Conservation (phyloP, 37 sponge, comb jelly and placozoan genomes). For the Spongia lamella region DNA sequence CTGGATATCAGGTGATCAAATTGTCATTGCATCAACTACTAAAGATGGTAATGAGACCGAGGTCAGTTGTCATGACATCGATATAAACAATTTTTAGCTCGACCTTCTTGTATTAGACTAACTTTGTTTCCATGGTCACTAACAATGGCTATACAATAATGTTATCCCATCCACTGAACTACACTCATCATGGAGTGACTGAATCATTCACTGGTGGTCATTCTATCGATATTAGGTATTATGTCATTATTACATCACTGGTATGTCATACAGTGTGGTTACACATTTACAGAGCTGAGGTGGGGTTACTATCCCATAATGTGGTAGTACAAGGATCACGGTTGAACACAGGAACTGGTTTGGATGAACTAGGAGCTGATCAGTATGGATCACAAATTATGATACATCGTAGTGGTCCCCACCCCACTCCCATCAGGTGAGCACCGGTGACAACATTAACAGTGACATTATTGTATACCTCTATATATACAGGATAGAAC, state of each 20-base stretch:
- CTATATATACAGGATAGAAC: conserved; percentile 61
- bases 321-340: conserved; percentile 70
- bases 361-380: conserved; percentile 55
- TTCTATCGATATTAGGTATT: conserved; percentile 84
- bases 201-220: conserved; percentile 73
- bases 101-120: conserved; percentile 13
- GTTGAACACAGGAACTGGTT: conserved; percentile 17
- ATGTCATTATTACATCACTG: too few relatives aligned
- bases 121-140: conserved; percentile 32
- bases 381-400: conserved; percentile 84
- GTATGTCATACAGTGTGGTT: not conserved
- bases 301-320: conserved; percentile 84
- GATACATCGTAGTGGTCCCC: conserved; percentile 69
- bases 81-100: too few relatives aligned
- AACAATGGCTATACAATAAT: conserved; percentile 44
- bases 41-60: conserved; percentile 85
- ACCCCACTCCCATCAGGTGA: conserved; percentile 77
- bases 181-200: conserved; percentile 72
- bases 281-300: conserved; percentile 61
- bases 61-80: not conserved
- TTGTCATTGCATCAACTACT: conserved; percentile 44
- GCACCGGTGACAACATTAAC: not conserved
- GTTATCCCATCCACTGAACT: conserved; percentile 30
- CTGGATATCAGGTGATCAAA: conserved; percentile 32
- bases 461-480: not conserved